phyloP scores from a whole-genome alignment of 37 sponge, comb jelly and placozoan species.

The Haliclona indistincta region DNA sequence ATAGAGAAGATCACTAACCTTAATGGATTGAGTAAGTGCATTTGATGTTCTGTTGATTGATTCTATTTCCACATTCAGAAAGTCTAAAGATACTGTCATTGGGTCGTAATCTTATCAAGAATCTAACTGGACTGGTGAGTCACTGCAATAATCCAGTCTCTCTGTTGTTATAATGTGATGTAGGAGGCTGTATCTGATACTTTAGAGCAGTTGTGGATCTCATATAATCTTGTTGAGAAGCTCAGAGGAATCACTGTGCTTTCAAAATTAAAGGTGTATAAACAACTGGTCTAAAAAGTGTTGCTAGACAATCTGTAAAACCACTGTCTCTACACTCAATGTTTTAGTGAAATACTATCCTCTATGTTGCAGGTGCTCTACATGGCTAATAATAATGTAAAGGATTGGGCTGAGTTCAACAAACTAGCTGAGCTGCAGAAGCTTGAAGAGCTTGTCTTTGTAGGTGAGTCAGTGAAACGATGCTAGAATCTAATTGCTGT shows the following conservation, averaged over 20 bases:
- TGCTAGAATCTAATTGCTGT: not conserved
- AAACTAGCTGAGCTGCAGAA: constrained; percentile 87
- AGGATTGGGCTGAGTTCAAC: constrained; percentile 97
- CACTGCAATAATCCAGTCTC: not conserved
- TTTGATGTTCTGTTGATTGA: not conserved
- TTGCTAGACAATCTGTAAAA: too few species aligned
- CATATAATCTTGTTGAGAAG: constrained; percentile 96
- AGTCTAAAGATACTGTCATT: constrained; percentile 88
- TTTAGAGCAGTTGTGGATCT: constrained; percentile 96
- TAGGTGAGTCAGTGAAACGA: constrained; percentile 54
- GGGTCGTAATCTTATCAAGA: constrained; percentile 95
- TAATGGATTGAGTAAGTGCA: constrained; percentile 90
- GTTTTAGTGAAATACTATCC: too few species aligned
- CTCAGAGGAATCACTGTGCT: constrained; percentile 92
- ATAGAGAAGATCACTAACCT: constrained; percentile 97
- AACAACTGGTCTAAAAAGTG: not conserved
- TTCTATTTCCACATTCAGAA: constrained; percentile 29
- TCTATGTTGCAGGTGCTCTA: constrained; percentile 74
- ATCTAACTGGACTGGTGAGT: constrained; percentile 86
- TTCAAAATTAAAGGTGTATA: constrained; percentile 80
- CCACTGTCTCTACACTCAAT: too few species aligned
- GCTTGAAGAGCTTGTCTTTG: constrained; percentile 92
- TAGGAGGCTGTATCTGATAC: constrained; percentile 94
- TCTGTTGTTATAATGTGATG: not conserved
- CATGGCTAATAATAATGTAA: constrained; percentile 97